phyloP scores from a whole-genome alignment of 2,797 vertebrate species.

The Lepidocolaptes lacrymiger region DNA sequence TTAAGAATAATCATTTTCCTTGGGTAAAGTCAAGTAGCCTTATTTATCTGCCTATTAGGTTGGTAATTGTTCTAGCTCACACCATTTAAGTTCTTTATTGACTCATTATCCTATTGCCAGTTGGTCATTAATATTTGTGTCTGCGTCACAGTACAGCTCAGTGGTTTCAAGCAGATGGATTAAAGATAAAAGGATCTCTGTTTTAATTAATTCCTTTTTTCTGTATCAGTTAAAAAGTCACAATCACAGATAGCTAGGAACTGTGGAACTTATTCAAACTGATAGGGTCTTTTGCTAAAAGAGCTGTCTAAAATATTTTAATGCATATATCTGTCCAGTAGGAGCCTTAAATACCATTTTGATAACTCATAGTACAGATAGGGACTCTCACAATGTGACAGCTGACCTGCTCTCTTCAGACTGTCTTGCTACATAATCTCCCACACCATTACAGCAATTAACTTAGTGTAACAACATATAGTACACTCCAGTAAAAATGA shows the following conservation, averaged over 20 bases:
- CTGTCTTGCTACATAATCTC: constrained; percentile 7
- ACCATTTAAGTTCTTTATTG: constrained; percentile 51
- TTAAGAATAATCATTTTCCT: constrained; percentile 11
- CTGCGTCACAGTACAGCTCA: not conserved
- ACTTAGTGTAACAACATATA: not conserved
- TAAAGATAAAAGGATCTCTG: not conserved
- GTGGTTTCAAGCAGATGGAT: constrained; percentile 12
- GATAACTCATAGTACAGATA: not conserved
- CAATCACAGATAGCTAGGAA: not conserved
- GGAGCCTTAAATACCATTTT: not conserved
- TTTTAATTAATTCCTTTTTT: not conserved
- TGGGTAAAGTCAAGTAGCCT: constrained; percentile 36
- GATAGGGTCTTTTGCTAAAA: not conserved
- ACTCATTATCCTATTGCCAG: constrained; percentile 45
- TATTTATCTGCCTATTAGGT: constrained; percentile 61
- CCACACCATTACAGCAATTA: constrained; percentile 28
- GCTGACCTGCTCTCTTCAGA: not conserved
- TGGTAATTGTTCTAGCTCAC: constrained; percentile 48
- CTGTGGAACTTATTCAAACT: not conserved
- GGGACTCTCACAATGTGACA: not conserved
- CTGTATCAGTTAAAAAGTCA: not conserved
- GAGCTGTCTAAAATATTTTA: not conserved
- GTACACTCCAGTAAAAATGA: not conserved
- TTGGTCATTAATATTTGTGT: constrained; percentile 57
- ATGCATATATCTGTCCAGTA: not conserved